These are phyloP conservation scores for Diadema setosum DNA, from an alignment of 35 echinoderm and acorn worm species.

Conservation along the genomic window DNA sequence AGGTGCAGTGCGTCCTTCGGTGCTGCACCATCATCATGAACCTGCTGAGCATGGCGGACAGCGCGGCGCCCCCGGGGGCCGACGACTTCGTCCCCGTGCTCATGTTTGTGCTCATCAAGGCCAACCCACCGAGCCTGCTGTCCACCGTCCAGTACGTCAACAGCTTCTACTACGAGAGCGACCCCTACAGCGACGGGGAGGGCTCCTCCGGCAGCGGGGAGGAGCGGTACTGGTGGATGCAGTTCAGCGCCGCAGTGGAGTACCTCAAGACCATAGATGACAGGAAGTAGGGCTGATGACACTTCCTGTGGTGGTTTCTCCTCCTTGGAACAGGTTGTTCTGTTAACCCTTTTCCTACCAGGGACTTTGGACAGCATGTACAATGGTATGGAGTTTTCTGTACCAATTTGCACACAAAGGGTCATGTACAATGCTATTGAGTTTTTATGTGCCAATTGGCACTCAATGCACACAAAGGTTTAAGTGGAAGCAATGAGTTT, in stretches of 20 bases:
- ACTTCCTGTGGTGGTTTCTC: no score
- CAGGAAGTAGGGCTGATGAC: slow-evolving; percentile 62
- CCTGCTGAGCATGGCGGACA: slow-evolving; percentile 75
- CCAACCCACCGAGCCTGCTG: slow-evolving; percentile 92
- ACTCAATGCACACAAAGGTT: no score
- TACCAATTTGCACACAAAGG: no score
- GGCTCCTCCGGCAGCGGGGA: slow-evolving; percentile 56
- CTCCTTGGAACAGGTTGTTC: no score
- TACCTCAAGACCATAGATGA: slow-evolving; percentile 94
- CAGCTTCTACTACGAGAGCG: slow-evolving; percentile 84
- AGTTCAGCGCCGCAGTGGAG: slow-evolving; percentile 90
- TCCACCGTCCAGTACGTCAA: slow-evolving; percentile 98
- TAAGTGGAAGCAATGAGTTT: no score
- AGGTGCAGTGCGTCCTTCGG: slow-evolving; percentile 73
- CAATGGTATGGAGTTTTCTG: no score
- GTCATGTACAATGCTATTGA: no score
- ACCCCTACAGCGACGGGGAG: slow-evolving; percentile 36
- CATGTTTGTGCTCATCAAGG: slow-evolving; percentile 96
- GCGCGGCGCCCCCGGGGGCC: slow-evolving; percentile 62
- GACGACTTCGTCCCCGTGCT: slow-evolving; percentile 89
- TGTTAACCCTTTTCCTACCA: no score
- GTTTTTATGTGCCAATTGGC: no score
- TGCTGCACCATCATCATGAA: slow-evolving; percentile 96
- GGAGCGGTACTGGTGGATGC: slow-evolving; percentile 98
- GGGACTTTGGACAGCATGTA: no score